Base-by-base conservation (phyloP, 2,797 vertebrate species). In the Cheirogaleus major region DNA sequence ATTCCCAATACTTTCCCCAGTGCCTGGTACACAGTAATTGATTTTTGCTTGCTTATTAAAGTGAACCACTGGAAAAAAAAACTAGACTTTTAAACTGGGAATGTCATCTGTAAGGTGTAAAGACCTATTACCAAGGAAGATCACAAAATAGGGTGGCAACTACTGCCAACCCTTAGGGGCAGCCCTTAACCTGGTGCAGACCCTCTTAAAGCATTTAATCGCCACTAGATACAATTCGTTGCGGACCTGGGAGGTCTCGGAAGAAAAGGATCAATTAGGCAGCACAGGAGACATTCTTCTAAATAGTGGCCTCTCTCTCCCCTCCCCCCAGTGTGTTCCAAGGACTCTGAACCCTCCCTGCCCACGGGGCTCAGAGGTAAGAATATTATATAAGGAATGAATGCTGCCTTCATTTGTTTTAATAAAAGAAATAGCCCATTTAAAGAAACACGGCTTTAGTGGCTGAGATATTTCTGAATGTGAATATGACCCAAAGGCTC, bases 391-490 rank as follows among this genome's bases (percentile, higher is more conserved):
- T 82, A 97, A 98, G 96, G 85, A 57, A 87, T 72, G 70, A 93
- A 85, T 48, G 78, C 88, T 84, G 80, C 79, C 91, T 79, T 94
- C 96, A 61, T 95, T 97, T 97, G 76, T 96, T 95, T 97, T 91
- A 91, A 96, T 98, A 98, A 98, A 96, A 95, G 93, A 97, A 98
- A 95, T 67, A 97, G 93, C 59, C 75, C 94, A 97, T 97, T 98
- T 98, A 98, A 98, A 97, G 89, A 92, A 73, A 95, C 97, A 97
- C 82, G 57, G 59, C 91, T 97, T 97, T 38, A 97, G 96, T 55
- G 38, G 55, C 95, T 98, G 82, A 89, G 97, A 91, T 93, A 97
- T 96, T 98, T 98, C 97, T 92, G 88, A 96, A 96, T 96, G 89
- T 81, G 97, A 97, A 96, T 59, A 25, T 83, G 78, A 97, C 94